These are phyloP conservation scores for Diacarnus erythraeanus DNA, from an alignment of 37 sponge, comb jelly and placozoan genomes.

Conservation along the genomic window DNA sequence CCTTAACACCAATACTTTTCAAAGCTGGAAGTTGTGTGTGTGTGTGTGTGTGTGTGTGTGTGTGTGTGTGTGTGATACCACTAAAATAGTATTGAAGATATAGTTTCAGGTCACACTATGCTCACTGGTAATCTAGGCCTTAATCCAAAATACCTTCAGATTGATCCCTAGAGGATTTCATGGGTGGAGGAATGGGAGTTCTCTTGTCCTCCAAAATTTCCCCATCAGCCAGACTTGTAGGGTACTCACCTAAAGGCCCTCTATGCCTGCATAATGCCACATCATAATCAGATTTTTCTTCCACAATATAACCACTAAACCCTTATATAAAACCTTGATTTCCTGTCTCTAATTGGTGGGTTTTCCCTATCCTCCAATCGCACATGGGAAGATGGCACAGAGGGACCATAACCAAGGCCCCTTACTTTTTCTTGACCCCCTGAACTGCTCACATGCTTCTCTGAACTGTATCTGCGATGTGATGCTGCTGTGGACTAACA, in stretches of 20 bases:
- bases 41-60: background rate
- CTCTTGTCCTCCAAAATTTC: conserved; percentile 6
- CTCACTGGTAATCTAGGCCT: background rate
- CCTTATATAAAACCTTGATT: conserved; percentile 25
- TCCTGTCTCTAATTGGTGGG: conserved; percentile 30
- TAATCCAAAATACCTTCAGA: conserved; percentile 8
- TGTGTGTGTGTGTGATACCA: background rate
- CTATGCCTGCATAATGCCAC: background rate
- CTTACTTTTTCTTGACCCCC: conserved; percentile 8
- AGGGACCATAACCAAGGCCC: background rate
- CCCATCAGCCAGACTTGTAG: conserved; percentile 5
- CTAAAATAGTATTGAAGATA: background rate
- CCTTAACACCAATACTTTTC: background rate
- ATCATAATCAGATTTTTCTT: background rate
- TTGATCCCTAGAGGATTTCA: conserved; percentile 1
- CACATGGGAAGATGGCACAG: background rate
- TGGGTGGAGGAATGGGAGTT: background rate
- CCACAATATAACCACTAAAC: no score
- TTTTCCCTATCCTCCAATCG: conserved; percentile 1
- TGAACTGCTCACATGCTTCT: conserved; percentile 15
- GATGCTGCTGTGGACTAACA: no score
- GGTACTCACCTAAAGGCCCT: background rate
- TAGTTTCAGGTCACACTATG: background rate
- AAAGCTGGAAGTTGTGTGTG: background rate
- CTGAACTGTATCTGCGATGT: conserved; percentile 28